Conservation (phyloP, 2,888 invertebrate species). For the Pogonocherus hispidulus region DNA sequence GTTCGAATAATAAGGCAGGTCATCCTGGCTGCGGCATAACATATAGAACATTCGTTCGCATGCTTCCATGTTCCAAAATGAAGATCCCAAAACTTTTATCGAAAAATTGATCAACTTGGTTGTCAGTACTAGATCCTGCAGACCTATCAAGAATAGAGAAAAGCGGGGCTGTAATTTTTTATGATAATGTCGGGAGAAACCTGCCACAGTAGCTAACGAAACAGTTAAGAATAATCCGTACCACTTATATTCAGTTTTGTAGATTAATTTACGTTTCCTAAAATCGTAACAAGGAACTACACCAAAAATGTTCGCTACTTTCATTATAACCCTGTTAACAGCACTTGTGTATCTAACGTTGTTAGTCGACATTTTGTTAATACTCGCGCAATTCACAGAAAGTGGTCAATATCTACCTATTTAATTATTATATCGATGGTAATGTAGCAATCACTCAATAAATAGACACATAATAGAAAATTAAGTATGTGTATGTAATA, state of each 20-base stretch:
- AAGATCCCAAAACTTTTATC: background rate
- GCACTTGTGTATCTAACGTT: no score
- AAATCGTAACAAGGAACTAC: background rate
- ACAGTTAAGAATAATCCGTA: background rate
- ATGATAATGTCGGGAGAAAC: background rate
- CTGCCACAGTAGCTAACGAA: background rate
- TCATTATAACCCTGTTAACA: background rate
- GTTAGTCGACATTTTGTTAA: no score
- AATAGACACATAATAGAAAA: no score
- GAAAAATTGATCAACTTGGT: background rate
- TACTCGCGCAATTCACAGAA: no score
- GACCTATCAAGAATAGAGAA: background rate
- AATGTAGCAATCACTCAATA: no score
- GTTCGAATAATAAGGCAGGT: background rate
- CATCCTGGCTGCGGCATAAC: no score
- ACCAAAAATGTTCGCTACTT: background rate
- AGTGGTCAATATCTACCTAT: no score
- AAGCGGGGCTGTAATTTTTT: background rate
- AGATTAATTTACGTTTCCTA: background rate
- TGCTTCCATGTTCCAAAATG: background rate
- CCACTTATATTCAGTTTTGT: background rate
- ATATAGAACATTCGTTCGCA: background rate
- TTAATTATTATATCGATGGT: no score
- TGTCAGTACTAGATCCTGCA: background rate
- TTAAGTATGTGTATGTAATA: no score